phyloP scores from a whole-genome alignment of 2,888 invertebrate species.

The Heliconius erato region DNA sequence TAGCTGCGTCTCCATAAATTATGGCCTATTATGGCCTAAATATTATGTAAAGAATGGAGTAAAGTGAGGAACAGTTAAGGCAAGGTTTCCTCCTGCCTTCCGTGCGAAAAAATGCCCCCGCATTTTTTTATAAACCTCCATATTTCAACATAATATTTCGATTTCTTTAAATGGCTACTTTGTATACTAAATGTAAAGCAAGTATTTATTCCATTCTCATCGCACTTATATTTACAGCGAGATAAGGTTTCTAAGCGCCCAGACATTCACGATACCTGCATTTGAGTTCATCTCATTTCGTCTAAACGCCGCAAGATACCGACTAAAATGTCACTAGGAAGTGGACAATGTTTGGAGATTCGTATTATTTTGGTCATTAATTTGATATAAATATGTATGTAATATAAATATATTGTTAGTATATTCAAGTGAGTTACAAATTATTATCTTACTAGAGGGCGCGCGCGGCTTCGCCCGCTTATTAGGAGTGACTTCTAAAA shows the following conservation, averaged over 20 bases:
- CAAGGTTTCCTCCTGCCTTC: no score
- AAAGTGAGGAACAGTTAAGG: no score
- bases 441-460: background rate
- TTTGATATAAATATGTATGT: background rate
- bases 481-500: no score
- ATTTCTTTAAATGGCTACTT: background rate
- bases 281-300: slow-evolving; percentile 31
- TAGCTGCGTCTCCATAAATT: background rate
- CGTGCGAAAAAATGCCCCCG: background rate
- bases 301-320: slow-evolving; percentile 21
- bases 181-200: slow-evolving; percentile 16
- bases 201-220: slow-evolving; percentile 2
- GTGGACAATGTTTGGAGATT: background rate
- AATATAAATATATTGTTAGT: background rate
- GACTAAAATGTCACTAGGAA: slow-evolving; percentile 15
- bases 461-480: no score
- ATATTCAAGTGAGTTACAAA: no score
- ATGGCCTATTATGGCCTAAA: no score
- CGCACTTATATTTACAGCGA: slow-evolving; percentile 18
- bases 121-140: background rate
- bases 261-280: slow-evolving; percentile 12
- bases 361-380: background rate
- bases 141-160: background rate
- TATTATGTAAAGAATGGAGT: no score
- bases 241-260: slow-evolving; percentile 23